Percentiles rank a stretch among this genome's conserved stretches.
Conservation (phyloP, 2,797 vertebrate species). For the Triplophysa yarkandensis region DNA sequence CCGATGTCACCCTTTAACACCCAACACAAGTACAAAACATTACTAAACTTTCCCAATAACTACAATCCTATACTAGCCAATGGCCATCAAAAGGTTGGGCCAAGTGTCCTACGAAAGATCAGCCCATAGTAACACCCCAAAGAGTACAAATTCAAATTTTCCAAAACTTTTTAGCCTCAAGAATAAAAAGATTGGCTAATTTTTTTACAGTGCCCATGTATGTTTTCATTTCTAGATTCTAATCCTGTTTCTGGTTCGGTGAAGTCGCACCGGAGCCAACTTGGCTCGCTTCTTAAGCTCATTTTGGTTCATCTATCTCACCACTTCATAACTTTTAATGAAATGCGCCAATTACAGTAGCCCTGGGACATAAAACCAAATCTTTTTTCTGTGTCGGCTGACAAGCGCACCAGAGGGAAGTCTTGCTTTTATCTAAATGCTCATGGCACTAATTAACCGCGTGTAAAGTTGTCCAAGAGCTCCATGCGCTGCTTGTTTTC, state of each 20-base stretch:
- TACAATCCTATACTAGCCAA: too few species aligned
- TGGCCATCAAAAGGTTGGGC: too few species aligned
- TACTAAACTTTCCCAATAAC: background rate
- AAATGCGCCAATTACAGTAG: slow-evolving; percentile 20
- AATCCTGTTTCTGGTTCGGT: background rate
- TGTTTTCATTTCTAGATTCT: too few species aligned
- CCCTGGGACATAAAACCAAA: slow-evolving; percentile 53
- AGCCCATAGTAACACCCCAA: too few species aligned
- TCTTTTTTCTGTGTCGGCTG: slow-evolving; percentile 60
- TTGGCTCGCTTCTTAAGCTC: background rate
- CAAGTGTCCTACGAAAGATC: too few species aligned
- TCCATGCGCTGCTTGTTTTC: slow-evolving; percentile 55
- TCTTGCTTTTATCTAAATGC: slow-evolving; percentile 52
- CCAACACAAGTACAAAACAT: background rate
- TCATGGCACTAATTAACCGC: slow-evolving; percentile 62
- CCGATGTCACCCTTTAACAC: slow-evolving; percentile 81
- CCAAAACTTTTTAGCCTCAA: too few species aligned
- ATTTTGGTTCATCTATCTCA: background rate
- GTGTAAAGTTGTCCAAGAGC: slow-evolving; percentile 58
- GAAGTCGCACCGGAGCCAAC: background rate
- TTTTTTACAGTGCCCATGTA: background rate
- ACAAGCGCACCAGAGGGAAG: slow-evolving; percentile 61
- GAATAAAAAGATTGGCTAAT: too few species aligned
- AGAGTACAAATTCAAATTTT: too few species aligned
- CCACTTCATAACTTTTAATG: slow-evolving; percentile 27